Evolutionary conservation across 1,140 invertebrate genomes (phyloP), one percentile per base, ranked within the genome.

Genomic region (Bombus impatiens): DNA sequence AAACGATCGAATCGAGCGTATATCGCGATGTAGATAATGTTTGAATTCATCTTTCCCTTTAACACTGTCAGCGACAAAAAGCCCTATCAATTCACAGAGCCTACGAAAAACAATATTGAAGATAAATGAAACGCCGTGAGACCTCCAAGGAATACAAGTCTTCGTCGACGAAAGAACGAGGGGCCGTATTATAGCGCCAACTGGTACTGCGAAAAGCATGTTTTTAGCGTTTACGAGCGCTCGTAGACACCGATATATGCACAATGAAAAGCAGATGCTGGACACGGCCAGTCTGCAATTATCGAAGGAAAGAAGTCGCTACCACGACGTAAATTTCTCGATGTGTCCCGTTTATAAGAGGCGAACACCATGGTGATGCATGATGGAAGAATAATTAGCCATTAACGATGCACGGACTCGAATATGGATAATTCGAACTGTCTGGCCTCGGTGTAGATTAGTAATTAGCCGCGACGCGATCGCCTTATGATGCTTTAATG

Each of bases 371-470:
- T 25, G 10, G 42, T 74, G 68, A 87, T 84, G 53, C 81, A 65
- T 75, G 88, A 89, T 89, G 79, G 87, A 87, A 70, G 67, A 32
- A 84, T 90, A 90, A 90, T 90, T 90, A 89, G 59, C 68, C 40
- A 72, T 86, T 90, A 89, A 89, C 81, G 68, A 57, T 47, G 37
- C 32, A 40, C 78, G 47, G 22, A 18, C 32, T 62, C 5, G 18
- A 57, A 35, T 42, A 42, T 42, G 53, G 40, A 72, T 57, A 86
- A 89, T 90, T 89, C 79, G 68, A 89, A 78, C 82, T 68, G 74
- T 87, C 89, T 87, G 83, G 72, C 77, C 65, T 37, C 77, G 67
- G n/a, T 32, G 44, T 44, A 68, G 68, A 81, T 87, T 81, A 80
- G 85, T 87, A 90, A 90, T 90, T 90, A 84, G 68, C 59, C 47